Evolutionary conservation across 2,888 invertebrate genomes (phyloP).

Genomic region (Eremobia ochroleuca): DNA sequence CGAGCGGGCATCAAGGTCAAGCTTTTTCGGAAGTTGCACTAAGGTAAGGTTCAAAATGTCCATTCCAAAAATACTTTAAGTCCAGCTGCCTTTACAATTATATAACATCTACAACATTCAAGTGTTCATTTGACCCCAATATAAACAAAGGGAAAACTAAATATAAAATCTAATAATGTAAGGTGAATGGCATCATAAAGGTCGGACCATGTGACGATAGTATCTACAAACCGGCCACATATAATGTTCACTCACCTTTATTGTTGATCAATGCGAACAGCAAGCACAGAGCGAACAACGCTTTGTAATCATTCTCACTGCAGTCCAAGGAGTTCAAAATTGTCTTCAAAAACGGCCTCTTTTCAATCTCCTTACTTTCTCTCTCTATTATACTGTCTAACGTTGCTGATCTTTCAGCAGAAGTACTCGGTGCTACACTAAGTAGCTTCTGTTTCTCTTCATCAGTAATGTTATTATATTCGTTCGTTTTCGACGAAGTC

Average conservation of each 20-base stretch:
- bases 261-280: slow-evolving; percentile 98
- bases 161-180: slow-evolving; percentile 33
- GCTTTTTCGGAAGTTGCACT: slow-evolving; percentile 28
- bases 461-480: slow-evolving; percentile 96
- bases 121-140: slow-evolving; percentile 26
- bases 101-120: slow-evolving; percentile 29
- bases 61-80: slow-evolving; percentile 21
- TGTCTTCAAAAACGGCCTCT: slow-evolving; percentile 96
- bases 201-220: slow-evolving; percentile 25
- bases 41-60: slow-evolving; percentile 5
- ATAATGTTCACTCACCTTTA: slow-evolving; percentile 92
- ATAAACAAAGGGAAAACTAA: slow-evolving; percentile 25
- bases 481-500: slow-evolving; percentile 83
- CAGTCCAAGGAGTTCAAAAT: slow-evolving; percentile 97
- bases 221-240: slow-evolving; percentile 41
- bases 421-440: slow-evolving; percentile 73
- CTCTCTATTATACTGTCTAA: slow-evolving; percentile 82
- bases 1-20: slow-evolving; percentile 16
- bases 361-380: slow-evolving; percentile 87
- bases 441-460: slow-evolving; percentile 96
- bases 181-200: slow-evolving; percentile 45
- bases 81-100: slow-evolving; percentile 15
- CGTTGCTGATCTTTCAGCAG: slow-evolving; percentile 73
- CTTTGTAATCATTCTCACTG: slow-evolving; percentile 98
- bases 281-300: slow-evolving; percentile 97